Conservation (phyloP, 2,888 invertebrate genomes). For the Dolomedes plantarius region DNA sequence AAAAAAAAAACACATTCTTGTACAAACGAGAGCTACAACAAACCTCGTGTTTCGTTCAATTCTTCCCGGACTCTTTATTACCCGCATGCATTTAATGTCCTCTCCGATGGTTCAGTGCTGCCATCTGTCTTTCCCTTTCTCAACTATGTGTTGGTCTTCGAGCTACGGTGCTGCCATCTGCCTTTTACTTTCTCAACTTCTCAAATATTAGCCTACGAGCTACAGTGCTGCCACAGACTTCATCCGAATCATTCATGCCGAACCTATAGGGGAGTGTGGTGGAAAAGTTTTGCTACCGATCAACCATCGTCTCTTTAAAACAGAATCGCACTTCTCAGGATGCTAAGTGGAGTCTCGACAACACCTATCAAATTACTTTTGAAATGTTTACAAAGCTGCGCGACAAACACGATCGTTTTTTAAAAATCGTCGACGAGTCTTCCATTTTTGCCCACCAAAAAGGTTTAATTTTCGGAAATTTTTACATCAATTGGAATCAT, state of each 20-base stretch:
- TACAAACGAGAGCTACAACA: background rate
- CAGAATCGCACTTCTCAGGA: too few relatives aligned
- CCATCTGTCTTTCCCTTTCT: background rate
- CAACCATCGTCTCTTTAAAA: too few relatives aligned
- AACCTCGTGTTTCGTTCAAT: background rate
- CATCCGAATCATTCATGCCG: background rate
- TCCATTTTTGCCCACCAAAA: too few relatives aligned
- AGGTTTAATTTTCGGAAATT: too few relatives aligned
- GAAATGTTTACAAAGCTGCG: too few relatives aligned
- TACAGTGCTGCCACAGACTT: too few relatives aligned
- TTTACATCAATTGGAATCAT: too few relatives aligned
- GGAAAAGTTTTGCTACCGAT: background rate
- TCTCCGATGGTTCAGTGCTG: background rate
- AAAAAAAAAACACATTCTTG: background rate
- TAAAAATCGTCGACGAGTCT: too few relatives aligned
- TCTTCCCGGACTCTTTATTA: background rate
- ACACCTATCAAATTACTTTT: too few relatives aligned
- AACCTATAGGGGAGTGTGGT: background rate
- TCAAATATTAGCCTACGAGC: too few relatives aligned
- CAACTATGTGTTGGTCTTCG: background rate
- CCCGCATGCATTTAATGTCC: background rate
- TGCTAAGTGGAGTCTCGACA: too few relatives aligned
- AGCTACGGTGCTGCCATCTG: conserved; percentile 1
- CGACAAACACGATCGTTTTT: too few relatives aligned
- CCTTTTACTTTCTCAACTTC: background rate